Conservation (phyloP, 2,797 vertebrate genomes). For the Molothrus aeneus region DNA sequence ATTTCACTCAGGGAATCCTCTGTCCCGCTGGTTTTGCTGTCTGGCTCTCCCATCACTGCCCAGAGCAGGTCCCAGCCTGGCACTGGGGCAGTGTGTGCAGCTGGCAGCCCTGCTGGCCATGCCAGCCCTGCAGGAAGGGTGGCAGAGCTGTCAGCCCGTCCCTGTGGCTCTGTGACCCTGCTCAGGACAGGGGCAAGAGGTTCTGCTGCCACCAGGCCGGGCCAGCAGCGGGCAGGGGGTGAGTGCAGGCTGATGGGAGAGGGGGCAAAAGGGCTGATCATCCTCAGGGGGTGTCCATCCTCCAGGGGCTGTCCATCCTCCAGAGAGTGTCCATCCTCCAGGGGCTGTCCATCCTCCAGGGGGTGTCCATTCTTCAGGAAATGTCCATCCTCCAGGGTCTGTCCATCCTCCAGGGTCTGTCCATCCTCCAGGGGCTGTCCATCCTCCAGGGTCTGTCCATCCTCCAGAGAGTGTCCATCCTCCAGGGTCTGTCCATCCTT, state of each 20-base stretch:
- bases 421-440: too few species aligned
- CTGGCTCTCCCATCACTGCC: rapidly evolving
- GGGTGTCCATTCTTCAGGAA: too few species aligned
- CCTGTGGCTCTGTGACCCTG: rapidly evolving
- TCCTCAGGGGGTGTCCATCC: too few species aligned
- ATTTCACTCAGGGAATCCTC: not conserved
- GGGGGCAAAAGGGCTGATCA: too few species aligned
- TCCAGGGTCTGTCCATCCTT: too few species aligned
- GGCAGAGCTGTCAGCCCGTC: not conserved
- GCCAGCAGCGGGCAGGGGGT: not conserved
- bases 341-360: too few species aligned
- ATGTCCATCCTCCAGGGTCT: too few species aligned
- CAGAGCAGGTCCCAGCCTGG: not conserved
- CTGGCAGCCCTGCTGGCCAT: not conserved
- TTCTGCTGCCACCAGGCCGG: not conserved
- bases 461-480: too few species aligned
- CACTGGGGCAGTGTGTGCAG: not conserved
- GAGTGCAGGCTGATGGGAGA: not conserved
- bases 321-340: too few species aligned
- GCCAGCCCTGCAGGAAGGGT: not conserved
- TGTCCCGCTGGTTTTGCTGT: not conserved
- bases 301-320: too few species aligned
- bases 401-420: too few species aligned
- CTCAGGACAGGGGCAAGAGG: not conserved
- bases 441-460: too few species aligned